phyloP scores from a whole-genome alignment of 2,113 vertebrate species.

The Lepus americanus region DNA sequence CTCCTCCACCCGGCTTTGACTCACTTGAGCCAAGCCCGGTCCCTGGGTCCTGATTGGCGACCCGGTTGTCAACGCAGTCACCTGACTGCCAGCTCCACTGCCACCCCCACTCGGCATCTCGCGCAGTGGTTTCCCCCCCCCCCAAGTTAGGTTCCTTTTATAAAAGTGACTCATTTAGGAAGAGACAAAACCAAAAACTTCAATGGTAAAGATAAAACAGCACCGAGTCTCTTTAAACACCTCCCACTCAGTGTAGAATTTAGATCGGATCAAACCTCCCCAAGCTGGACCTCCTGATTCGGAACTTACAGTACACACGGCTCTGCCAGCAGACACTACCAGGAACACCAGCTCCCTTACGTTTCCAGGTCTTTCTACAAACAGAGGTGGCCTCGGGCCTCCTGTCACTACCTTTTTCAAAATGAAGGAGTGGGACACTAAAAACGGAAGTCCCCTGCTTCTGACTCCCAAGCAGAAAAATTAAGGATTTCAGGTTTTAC shows the following conservation, averaged over 20 bases:
- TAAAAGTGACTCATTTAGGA: conserved; percentile 81
- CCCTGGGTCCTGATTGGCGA: background rate
- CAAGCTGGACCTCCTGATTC: conserved; percentile 1
- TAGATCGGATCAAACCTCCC: conserved; percentile 44
- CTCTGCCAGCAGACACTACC: conserved; percentile 68
- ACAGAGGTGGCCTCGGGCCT: background rate
- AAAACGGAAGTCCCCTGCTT: conserved; percentile 2
- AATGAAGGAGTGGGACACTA: conserved; percentile 44
- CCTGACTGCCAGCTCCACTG: background rate
- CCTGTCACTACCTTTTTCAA: background rate
- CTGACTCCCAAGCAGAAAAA: conserved; percentile 12
- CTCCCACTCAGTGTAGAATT: conserved; percentile 62
- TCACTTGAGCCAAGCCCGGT: background rate
- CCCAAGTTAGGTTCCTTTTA: conserved; percentile 72
- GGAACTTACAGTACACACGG: background rate
- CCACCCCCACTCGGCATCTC: background rate
- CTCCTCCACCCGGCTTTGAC: background rate
- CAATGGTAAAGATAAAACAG: conserved; percentile 80
- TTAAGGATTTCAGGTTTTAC: background rate
- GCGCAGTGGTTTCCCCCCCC: conserved; percentile 65
- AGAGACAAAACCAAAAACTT: conserved; percentile 78
- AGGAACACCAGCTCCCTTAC: conserved; percentile 8
- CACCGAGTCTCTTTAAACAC: conserved; percentile 62
- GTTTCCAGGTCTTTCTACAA: background rate
- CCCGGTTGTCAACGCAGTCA: background rate